Conservation (phyloP, 2,797 vertebrate genomes). For the Typhlichthys subterraneus region DNA sequence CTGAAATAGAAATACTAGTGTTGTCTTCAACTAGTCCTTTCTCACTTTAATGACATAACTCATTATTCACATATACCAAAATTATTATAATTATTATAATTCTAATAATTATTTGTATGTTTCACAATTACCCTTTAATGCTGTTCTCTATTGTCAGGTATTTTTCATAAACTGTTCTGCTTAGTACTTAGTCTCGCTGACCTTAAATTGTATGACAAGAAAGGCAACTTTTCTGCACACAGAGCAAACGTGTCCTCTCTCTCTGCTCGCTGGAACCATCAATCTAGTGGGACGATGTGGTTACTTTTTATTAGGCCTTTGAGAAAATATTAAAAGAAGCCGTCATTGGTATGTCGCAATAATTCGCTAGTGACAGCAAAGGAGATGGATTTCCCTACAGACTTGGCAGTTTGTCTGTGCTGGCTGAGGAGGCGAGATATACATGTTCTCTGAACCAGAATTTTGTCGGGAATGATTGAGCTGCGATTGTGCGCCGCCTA, state of each 20-base stretch:
- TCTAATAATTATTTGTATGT: too few species aligned
- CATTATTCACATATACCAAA: too few species aligned
- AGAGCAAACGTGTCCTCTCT: constrained; percentile 36
- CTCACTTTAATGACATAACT: not conserved
- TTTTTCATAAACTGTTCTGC: not conserved
- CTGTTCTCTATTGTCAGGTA: not conserved
- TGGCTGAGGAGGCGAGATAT: constrained; percentile 54
- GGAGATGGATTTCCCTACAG: constrained; percentile 74
- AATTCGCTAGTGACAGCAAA: constrained; percentile 68
- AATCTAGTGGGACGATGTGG: constrained; percentile 55
- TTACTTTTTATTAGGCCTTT: constrained; percentile 62
- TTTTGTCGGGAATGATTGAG: constrained; percentile 77
- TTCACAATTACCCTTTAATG: not conserved
- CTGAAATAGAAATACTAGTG: constrained; percentile 30
- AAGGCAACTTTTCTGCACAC: constrained; percentile 50
- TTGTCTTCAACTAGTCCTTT: constrained; percentile 1
- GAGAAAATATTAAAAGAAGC: constrained; percentile 75
- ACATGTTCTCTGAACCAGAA: constrained; percentile 62
- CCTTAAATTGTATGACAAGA: constrained; percentile 58
- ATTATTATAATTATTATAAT: too few species aligned
- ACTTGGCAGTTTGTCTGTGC: constrained; percentile 71
- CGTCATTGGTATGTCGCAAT: constrained; percentile 64
- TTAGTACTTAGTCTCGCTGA: constrained; percentile 36
- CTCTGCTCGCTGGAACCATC: constrained; percentile 50
- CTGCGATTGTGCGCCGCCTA: constrained; percentile 53